A percentile compares a stretch with the other conserved stretches of the same genome.
Conservation (phyloP, 2,797 vertebrate genomes). For the Lepilemur ruficaudatus region DNA sequence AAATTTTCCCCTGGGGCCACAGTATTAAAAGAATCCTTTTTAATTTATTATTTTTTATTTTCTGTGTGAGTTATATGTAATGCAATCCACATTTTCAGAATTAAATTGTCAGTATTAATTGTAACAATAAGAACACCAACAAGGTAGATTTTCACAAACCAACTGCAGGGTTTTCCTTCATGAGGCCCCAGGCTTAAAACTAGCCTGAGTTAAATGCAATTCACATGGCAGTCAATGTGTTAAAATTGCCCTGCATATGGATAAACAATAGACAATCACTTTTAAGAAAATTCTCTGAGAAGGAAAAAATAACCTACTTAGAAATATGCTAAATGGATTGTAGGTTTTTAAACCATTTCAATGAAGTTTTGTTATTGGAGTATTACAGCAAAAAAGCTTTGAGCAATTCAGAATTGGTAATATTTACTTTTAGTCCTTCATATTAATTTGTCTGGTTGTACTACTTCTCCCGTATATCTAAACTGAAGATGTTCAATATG, state of each 20-base stretch:
- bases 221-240: too few species aligned
- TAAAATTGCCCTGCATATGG: background rate
- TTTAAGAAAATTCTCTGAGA: background rate
- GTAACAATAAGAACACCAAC: too few species aligned
- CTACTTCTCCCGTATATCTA: background rate
- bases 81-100: too few species aligned
- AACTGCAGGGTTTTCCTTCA: too few species aligned
- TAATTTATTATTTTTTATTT: too few species aligned
- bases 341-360: background rate
- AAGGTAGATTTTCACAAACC: too few species aligned
- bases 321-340: background rate
- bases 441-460: background rate
- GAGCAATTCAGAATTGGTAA: conserved; percentile 31
- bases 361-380: conserved; percentile 3
- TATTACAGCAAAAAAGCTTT: conserved; percentile 32
- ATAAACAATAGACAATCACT: background rate
- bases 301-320: background rate
- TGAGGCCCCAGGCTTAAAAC: too few species aligned
- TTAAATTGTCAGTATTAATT: too few species aligned
- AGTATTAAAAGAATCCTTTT: too few species aligned
- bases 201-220: too few species aligned
- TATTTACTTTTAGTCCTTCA: background rate
- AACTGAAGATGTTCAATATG: background rate
- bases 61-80: too few species aligned
- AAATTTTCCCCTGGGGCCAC: too few species aligned